phyloP scores from a whole-genome alignment of 1,140 invertebrate genomes.

The Drosophila tani region DNA sequence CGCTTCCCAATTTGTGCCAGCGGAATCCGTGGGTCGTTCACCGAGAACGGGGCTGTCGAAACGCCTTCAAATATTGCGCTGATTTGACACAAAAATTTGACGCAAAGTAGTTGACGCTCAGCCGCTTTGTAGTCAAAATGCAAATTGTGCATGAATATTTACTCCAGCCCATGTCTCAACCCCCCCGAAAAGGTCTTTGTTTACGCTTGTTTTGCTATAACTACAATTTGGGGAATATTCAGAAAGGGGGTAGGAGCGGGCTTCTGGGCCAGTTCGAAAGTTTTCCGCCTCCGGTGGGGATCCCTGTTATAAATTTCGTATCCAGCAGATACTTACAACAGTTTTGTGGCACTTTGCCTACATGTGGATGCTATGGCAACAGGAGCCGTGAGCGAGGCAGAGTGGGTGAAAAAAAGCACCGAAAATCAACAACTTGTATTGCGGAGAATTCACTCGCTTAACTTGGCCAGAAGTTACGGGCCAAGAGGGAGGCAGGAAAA shows the following conservation, averaged over 20 bases:
- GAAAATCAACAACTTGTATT: slow-evolving; percentile 63
- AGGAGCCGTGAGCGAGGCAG: slow-evolving; percentile 10
- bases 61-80: slow-evolving; percentile 72
- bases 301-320: slow-evolving; percentile 74
- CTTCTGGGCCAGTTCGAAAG: slow-evolving; percentile 31
- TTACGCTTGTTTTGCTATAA: slow-evolving; percentile 64
- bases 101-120: slow-evolving; percentile 39
- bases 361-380: slow-evolving; percentile 68
- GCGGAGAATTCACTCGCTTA: slow-evolving; percentile 31
- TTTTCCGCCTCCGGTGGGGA: slow-evolving; percentile 27
- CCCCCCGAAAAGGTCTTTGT: slow-evolving; percentile 58
- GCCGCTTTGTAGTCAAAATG: slow-evolving; percentile 56
- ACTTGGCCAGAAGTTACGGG: slow-evolving; percentile 23
- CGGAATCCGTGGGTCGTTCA: slow-evolving; percentile 34
- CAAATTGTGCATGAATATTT: slow-evolving; percentile 71
- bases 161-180: not conserved
- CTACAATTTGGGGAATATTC: slow-evolving; percentile 37
- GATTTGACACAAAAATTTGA: slow-evolving; percentile 81
- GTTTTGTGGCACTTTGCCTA: slow-evolving; percentile 73
- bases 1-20: slow-evolving; percentile 22
- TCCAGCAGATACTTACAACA: slow-evolving; percentile 71
- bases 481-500: not conserved
- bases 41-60: slow-evolving; percentile 34
- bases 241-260: not conserved
- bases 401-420: slow-evolving; percentile 44